phyloP scores from a whole-genome alignment of 2,113 vertebrate species.

The Amphiprion percula region DNA sequence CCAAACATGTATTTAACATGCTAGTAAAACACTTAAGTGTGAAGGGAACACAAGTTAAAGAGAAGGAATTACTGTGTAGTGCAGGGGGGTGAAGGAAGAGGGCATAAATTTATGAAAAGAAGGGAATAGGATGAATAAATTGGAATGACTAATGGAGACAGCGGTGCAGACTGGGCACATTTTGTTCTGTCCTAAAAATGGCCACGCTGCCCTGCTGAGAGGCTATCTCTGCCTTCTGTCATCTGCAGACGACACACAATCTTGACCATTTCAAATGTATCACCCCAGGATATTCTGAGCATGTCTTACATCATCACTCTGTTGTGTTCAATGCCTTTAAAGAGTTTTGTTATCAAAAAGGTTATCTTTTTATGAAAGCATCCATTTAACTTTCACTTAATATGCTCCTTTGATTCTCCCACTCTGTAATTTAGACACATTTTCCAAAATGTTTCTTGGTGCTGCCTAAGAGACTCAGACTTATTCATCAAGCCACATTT shows the following conservation, averaged over 20 bases:
- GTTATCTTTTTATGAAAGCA: slow-evolving; percentile 3
- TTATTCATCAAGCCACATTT: neutral
- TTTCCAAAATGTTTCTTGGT: too few species aligned
- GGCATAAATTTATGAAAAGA: neutral
- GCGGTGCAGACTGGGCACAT: slow-evolving; percentile 43
- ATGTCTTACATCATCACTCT: slow-evolving; percentile 29
- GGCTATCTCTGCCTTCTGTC: slow-evolving; percentile 34
- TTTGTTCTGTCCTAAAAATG: slow-evolving; percentile 60
- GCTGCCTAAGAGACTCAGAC: too few species aligned
- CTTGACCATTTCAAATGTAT: slow-evolving; percentile 44
- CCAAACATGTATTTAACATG: neutral
- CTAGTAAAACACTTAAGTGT: neutral
- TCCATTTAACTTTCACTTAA: slow-evolving; percentile 2
- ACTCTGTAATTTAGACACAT: too few species aligned
- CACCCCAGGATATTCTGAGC: slow-evolving; percentile 27
- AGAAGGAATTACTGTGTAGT: neutral
- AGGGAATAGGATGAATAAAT: slow-evolving; percentile 34
- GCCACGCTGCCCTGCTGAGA: slow-evolving; percentile 39
- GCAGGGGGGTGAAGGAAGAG: neutral
- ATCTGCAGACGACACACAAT: slow-evolving; percentile 42
- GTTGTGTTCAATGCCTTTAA: neutral
- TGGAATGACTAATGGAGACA: slow-evolving; percentile 55
- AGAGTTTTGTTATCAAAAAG: neutral
- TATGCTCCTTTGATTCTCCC: too few species aligned
- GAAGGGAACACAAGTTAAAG: neutral